Evolutionary conservation across 2,888 invertebrate species (phyloP).

Genomic region (Tetropium fuscum): DNA sequence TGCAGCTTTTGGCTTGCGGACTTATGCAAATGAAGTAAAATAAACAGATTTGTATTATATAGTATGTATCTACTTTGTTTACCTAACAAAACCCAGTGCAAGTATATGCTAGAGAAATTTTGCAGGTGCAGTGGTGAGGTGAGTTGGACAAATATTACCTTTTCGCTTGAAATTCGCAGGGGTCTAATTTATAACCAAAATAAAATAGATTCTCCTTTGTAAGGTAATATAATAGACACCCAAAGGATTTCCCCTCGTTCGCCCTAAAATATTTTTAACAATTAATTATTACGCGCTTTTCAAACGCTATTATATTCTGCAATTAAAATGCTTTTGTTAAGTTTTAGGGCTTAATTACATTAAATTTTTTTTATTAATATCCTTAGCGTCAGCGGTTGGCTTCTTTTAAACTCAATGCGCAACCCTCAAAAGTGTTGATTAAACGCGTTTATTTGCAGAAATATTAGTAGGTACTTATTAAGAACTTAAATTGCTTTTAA

Average conservation of each 20-base stretch:
- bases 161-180: constrained; percentile 16
- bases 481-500: too few relatives aligned
- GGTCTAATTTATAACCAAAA: constrained; percentile 12
- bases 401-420: too few relatives aligned
- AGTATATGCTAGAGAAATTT: constrained; percentile 10
- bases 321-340: too few relatives aligned
- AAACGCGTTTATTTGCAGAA: too few relatives aligned
- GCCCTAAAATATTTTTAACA: too few relatives aligned
- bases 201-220: constrained; percentile 9
- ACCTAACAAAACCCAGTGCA: constrained; percentile 9
- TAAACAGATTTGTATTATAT: constrained; percentile 11
- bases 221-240: constrained; percentile 7
- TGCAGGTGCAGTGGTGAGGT: constrained; percentile 9
- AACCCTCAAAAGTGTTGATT: too few relatives aligned
- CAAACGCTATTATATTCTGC: too few relatives aligned
- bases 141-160: constrained; percentile 18
- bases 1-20: neutral
- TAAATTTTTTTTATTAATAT: too few relatives aligned
- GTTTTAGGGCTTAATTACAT: too few relatives aligned
- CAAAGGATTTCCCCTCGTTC: neutral
- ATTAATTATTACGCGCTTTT: too few relatives aligned
- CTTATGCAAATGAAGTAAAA: neutral
- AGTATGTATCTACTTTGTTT: constrained; percentile 5
- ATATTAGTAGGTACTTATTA: too few relatives aligned
- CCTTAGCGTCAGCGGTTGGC: too few relatives aligned